A percentile compares a stretch with the other conserved stretches of the same genome.
Evolutionary conservation across 1,140 invertebrate genomes (phyloP).

Genomic region (Bombus pyrosoma): DNA sequence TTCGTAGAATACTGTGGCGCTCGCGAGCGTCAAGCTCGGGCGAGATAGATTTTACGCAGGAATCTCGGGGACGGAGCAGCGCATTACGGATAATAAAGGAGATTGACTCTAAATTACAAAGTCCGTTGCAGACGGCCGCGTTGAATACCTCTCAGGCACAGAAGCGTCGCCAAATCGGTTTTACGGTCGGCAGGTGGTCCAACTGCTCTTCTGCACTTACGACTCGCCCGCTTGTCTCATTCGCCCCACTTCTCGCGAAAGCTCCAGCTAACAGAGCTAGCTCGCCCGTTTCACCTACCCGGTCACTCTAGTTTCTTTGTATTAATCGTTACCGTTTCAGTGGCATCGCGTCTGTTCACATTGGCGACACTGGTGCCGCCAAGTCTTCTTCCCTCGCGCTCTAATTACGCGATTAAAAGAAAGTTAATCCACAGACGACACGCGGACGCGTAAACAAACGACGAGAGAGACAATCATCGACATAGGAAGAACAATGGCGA

Average conservation of each 20-base stretch:
- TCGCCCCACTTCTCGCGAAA: background rate
- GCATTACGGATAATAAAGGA: conserved; percentile 75
- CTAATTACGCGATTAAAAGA: conserved; percentile 66
- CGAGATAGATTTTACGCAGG: conserved; percentile 58
- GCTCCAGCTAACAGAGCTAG: background rate
- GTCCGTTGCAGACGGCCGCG: conserved; percentile 72
- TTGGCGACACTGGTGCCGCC: background rate
- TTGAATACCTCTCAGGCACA: conserved; percentile 74
- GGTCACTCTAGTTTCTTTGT: background rate
- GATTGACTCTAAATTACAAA: conserved; percentile 77
- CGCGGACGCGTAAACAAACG: conserved; percentile 47
- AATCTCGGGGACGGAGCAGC: conserved; percentile 53
- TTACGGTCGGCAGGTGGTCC: conserved; percentile 64
- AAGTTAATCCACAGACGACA: conserved; percentile 59
- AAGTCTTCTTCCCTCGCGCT: conserved; percentile 7
- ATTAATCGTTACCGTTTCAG: conserved; percentile 45
- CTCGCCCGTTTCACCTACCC: background rate
- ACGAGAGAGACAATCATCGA: background rate
- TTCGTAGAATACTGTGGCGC: conserved; percentile 3
- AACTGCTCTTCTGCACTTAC: conserved; percentile 57
- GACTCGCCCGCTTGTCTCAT: conserved; percentile 15
- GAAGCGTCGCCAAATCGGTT: conserved; percentile 69
- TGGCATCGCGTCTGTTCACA: background rate
- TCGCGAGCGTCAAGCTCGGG: background rate
- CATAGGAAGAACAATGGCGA: background rate